Base-by-base conservation (phyloP, 2,797 vertebrate genomes). In the Chromobotia macracanthus region DNA sequence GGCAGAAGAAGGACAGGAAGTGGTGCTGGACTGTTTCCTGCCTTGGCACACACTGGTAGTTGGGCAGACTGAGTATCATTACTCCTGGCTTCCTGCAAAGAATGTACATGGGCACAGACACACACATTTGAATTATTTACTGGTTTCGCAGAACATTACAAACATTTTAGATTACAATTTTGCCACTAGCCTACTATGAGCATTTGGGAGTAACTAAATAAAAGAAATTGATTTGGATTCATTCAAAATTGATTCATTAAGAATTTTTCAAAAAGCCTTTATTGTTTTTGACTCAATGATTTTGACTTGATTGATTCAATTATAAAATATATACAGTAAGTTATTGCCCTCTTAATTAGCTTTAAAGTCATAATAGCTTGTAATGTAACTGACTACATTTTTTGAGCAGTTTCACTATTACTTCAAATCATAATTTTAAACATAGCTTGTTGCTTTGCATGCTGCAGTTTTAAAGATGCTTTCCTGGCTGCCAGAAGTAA, bases 41-140 rank as follows among this genome's bases (percentile, higher is more conserved):
- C 84, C 90, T 2, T 94, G 93, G 93, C 94, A 94, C 35, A 81
- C 25, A 51, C 83, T 93, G 72, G 77, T 92, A 3, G 31, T 85
- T 13, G 90, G 84, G 64, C 87, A 16, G 60, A 77, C 75, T 28
- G 87, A 90, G 67, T 94, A 94, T 75, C 84, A 90, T 75, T 94
- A 86, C 83, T 89, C 87, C 67, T 90, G 89, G 91, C 84, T 84
- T 51, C 82, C 86, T 12, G 83, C 77, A 11, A 77, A 55, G 19
- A 83, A 85, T 77, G 85, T 87, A 85, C 71, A 53, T 10, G 15
- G 56, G 19, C 38, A 73, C 63, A 72, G 28, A 75, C 55, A 51
- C 41, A 77, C 66, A 73, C 18, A 70, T 41, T 63, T 38, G 21
- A 71, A 53, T 28, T 35, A 58, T 55, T 35, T n/a, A 10, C 28